Evolutionary conservation across 2,888 invertebrate species (phyloP), one percentile per base, ranked within the genome.

Genomic region (Eristalis intricaria): DNA sequence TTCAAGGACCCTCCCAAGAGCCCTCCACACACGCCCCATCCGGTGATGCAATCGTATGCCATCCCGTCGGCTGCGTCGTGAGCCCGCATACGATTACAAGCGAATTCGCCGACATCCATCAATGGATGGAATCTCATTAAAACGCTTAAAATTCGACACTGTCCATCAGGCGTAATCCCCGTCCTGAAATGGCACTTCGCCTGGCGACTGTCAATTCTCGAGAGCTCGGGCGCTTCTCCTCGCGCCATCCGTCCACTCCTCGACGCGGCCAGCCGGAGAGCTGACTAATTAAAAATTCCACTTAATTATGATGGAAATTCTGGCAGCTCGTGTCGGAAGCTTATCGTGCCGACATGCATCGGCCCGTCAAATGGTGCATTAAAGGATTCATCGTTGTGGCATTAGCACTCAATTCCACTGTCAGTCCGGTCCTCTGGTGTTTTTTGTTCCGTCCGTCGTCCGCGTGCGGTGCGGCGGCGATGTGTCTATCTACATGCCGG

Each of bases 301-400:
- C 84, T 87, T 87, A 84, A 84, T 84, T 84, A 87, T 87, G 79
- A 87, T 84, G 79, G 73, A 77, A 85, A 61, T 74, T 69, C 40
- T 75, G 87, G 75, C 83, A 84, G 79, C 79, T 79, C 64, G 79
- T 80, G 84, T 80, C 87, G 76, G 84, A 80, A 87, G 84, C 87
- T 87, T 84, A 84, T 84, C 83, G 73, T 87, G 87, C 73, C 76
- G 84, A 79, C 87, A 84, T 83, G 86, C 86, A 87, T 75, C 66
- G 74, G 22, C 74, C 77, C 74, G 43, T 82, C 82, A 82, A 82
- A 79, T 68, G 70, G 75, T 82, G 82, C 83, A 82, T 79, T 82
- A 82, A 82, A 71, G 78, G 74, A 86, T 82, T 71, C 86, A 71
- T 76, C 70, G 84, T 29, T 78, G 69, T 69, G 56, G 85, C 78